Conservation (phyloP, 1,140 invertebrate genomes). For the Mya arenaria region DNA sequence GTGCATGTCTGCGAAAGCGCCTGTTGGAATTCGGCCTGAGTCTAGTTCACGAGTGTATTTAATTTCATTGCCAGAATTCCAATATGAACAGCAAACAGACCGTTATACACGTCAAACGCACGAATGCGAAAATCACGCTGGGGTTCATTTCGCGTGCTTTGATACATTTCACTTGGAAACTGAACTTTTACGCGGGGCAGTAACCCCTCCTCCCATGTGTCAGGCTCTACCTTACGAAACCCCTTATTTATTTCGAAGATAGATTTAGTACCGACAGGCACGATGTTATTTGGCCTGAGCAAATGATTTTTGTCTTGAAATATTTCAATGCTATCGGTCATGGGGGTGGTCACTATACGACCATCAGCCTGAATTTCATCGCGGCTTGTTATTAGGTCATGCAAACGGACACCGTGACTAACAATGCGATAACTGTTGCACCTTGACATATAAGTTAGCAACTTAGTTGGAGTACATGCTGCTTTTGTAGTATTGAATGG, state of each 20-base stretch:
- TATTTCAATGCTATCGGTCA: no score
- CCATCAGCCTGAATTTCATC: no score
- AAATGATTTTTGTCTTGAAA: no score
- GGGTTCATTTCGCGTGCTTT: neutral
- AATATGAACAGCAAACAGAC: neutral
- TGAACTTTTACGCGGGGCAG: constrained; percentile 4
- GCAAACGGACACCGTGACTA: no score
- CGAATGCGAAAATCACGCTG: neutral
- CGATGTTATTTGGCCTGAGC: no score
- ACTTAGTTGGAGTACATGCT: no score
- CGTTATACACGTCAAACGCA: constrained; percentile 1
- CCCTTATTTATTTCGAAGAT: neutral
- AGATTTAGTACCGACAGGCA: neutral
- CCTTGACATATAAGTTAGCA: no score
- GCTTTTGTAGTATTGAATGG: no score
- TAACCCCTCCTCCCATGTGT: neutral
- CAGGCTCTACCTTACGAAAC: neutral
- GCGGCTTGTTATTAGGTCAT: no score
- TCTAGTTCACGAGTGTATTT: neutral
- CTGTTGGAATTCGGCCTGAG: neutral
- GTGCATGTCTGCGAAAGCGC: neutral
- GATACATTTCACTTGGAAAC: constrained; percentile 15
- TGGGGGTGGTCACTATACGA: no score
- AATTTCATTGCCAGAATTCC: neutral
- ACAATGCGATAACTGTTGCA: no score